These are phyloP conservation scores for Scatophagus argus DNA, from an alignment of 2,113 vertebrate species.

Conservation along the genomic window DNA sequence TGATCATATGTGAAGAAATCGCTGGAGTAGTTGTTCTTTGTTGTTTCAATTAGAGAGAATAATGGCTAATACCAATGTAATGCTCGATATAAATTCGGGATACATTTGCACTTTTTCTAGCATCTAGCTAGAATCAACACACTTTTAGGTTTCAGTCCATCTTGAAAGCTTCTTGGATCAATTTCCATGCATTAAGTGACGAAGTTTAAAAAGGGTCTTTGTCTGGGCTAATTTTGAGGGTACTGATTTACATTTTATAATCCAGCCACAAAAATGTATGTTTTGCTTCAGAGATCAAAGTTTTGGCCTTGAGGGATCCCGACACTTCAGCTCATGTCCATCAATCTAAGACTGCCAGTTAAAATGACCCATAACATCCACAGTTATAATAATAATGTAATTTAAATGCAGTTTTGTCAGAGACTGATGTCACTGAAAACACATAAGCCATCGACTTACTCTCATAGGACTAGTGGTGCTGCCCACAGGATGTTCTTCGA, in stretches of 20 bases:
- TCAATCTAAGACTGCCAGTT: conserved; percentile 2
- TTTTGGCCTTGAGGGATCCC: conserved; percentile 3
- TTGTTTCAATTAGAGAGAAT: neutral
- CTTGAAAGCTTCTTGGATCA: neutral
- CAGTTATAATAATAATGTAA: conserved; percentile 20
- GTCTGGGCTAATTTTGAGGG: conserved; percentile 8
- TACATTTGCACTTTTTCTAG: neutral
- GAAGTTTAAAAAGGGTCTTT: neutral
- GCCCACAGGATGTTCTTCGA: conserved; percentile 28
- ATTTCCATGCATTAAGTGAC: neutral
- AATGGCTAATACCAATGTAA: neutral
- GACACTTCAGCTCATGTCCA: neutral
- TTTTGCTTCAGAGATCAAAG: conserved; percentile 31
- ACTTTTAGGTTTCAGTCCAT: neutral
- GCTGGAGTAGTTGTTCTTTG: neutral
- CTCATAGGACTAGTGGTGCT: neutral
- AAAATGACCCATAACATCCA: conserved; percentile 12
- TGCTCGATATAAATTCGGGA: neutral
- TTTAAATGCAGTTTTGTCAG: conserved; percentile 25
- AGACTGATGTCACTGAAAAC: conserved; percentile 13
- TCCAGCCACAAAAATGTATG: conserved; percentile 17
- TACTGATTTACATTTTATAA: conserved; percentile 29
- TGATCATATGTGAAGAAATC: neutral
- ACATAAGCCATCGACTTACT: conserved; percentile 24
- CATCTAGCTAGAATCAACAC: neutral